Base-by-base conservation (phyloP, 2,888 invertebrate genomes). In the Strigamia crassipes region DNA sequence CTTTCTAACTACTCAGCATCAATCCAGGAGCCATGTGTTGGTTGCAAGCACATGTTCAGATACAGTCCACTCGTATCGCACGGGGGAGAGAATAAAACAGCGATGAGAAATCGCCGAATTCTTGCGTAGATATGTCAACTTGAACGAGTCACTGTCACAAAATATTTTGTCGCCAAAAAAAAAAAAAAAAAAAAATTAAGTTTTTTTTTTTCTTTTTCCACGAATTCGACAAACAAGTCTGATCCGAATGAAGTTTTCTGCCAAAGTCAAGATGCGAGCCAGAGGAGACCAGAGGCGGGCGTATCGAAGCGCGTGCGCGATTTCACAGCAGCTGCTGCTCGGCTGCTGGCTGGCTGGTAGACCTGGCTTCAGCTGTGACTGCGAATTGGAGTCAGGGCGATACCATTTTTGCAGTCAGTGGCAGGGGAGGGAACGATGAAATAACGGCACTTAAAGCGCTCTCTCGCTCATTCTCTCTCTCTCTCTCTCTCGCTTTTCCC, bases 281-380 rank as follows among this genome's bases (percentile, higher is more conserved):
- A 61, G 61, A 61, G 18, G 23, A 61, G 61, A 23, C 61, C 61
- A 61, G 61, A 61, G 61, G 61, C 61, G 18, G 42, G 61, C 61
- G 61, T 61, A 23, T 61, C 61, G 61, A 61, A 61, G 61, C 61
- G 61, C 61, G 61, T 61, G 61, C 61, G 61, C 61, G 61, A 61
- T 61, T 61, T 61, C 61, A 61, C 61, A 61, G 61, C 61, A 61
- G 61, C 61, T 61, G 61, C 61, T 61, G 61, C 61, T 61, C 61
- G 61, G 61, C 61, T 61, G 61, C 61, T 61, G 61, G 61, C 61
- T 61, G 61, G 61, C 61, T 61, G 61, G 61, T 23, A 61, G 61
- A 61, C 61, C 61, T 61, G 61, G 61, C 61, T 61, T 61, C 61
- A 61, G 61, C 61, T 61, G 61, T 61, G 61, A 61, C 61, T 61